Conservation (phyloP, 2,797 vertebrate species). For the Xiphophorus birchmanni region DNA sequence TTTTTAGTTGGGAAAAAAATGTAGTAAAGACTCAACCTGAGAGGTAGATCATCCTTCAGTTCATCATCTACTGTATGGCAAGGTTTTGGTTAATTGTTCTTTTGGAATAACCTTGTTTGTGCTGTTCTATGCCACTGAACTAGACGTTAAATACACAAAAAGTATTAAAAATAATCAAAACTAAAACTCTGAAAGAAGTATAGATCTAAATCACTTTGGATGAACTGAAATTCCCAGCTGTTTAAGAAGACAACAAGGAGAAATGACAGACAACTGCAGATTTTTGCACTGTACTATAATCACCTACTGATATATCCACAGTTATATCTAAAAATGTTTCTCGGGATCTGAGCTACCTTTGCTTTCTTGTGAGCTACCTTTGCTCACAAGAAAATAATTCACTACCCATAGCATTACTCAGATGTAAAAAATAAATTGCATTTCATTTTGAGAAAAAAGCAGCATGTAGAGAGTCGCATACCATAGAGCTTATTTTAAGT, state of each 20-base stretch:
- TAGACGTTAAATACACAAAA: neutral
- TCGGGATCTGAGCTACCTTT: neutral
- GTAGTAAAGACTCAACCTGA: neutral
- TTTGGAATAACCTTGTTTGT: neutral
- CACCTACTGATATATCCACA: neutral
- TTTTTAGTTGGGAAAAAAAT: neutral
- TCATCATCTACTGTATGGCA: neutral
- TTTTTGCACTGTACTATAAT: neutral
- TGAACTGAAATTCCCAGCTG: neutral
- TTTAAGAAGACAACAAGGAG: neutral
- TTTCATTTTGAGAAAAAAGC: neutral
- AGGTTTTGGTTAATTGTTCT: neutral
- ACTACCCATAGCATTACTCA: neutral
- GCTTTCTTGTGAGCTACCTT: neutral
- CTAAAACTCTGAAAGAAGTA: neutral
- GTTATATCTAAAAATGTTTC: neutral
- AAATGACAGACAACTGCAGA: neutral
- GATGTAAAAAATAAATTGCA: neutral
- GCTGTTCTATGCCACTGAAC: neutral
- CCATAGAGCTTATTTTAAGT: slow-evolving; percentile 97
- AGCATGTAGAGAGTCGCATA: slow-evolving; percentile 58
- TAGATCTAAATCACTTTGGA: neutral
- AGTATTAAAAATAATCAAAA: neutral
- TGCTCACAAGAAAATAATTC: neutral
- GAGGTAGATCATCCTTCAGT: neutral